Base-by-base conservation (phyloP, 2,113 vertebrate genomes). In the Todiramphus chloris region DNA sequence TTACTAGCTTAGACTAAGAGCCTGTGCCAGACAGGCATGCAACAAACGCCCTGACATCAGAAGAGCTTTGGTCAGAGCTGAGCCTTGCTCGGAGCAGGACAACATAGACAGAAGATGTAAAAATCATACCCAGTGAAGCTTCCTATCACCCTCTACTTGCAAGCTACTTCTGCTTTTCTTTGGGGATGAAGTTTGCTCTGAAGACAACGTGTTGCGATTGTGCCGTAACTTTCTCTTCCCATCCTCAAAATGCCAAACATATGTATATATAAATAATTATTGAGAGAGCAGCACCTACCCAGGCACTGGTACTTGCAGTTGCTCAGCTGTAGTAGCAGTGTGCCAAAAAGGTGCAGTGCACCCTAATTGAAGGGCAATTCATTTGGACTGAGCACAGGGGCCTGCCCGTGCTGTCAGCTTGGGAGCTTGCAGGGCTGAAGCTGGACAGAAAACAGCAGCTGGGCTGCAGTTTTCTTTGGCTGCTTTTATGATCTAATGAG, bases 361-460 rank as follows among this genome's bases (percentile, higher is more conserved):
- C 83, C 43, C 89, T 95, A 75, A 83, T 64, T 72, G 94, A 69
- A 93, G 77, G 48, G 21, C 69, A 81, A 60, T 94, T 95, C 25
- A 66, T 95, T 89, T 78, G 18, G 62, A 83, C 56, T 46, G 28
- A 93, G 78, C 89, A 55, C 88, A 90, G 21, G 55, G 16, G 18
- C n/a, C 75, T 79, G 80, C 70, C 69, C 60, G 2, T 78, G 2
- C 64, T 62, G 60, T 89, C 68, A 75, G 75, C 79, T 86, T n/a
- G 37, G 43, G 37, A 79, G 51, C 25, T 76, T 33, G n/a, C 48
- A 88, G 77, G 72, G 33, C 63, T 56, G 77, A 37, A 80, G 74
- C 62, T 91, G 87, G 91, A 73, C 76, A 75, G 80, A 68, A 92
- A 81, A 58, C 90, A 91, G 59, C 77, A 72, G 70, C 90, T 79